A percentile compares a stretch with the other conserved stretches of the same genome.
Conservation (phyloP, 2,888 invertebrate species). For the Leptinotarsa tumamoca region DNA sequence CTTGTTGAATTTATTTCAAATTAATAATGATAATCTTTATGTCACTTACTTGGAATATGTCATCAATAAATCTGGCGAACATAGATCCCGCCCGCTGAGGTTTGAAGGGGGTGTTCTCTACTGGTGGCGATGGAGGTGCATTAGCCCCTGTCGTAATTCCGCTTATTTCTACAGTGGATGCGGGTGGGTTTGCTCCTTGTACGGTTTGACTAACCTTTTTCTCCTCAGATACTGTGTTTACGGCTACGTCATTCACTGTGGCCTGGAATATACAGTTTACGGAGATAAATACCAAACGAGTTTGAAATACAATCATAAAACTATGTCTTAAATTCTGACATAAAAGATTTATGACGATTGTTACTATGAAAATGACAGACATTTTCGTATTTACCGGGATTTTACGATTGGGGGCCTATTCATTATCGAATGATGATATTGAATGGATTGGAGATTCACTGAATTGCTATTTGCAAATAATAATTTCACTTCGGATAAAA, state of each 20-base stretch:
- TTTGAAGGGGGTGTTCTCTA: slow-evolving; percentile 54
- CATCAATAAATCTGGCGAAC: slow-evolving; percentile 63
- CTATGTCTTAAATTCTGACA: too few species aligned
- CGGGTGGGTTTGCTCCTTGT: slow-evolving; percentile 29
- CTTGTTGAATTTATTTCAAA: background rate
- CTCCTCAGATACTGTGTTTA: slow-evolving; percentile 56
- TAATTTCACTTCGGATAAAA: too few species aligned
- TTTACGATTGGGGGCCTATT: too few species aligned
- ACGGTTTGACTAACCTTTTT: slow-evolving; percentile 44
- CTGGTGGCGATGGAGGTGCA: slow-evolving; percentile 41
- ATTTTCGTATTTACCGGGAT: too few species aligned
- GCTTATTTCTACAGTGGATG: slow-evolving; percentile 55
- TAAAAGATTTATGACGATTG: too few species aligned
- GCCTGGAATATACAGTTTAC: slow-evolving; percentile 47
- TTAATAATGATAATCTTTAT: background rate
- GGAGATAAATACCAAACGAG: too few species aligned
- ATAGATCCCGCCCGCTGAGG: slow-evolving; percentile 58
- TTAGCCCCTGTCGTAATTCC: slow-evolving; percentile 58
- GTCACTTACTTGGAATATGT: slow-evolving; percentile 61
- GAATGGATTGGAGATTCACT: too few species aligned
- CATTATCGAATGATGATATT: too few species aligned
- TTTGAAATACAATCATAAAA: too few species aligned
- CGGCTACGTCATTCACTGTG: slow-evolving; percentile 57
- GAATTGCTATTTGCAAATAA: too few species aligned
- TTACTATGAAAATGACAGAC: too few species aligned